A percentile compares a stretch with the other conserved stretches of the same genome.
phyloP scores from a whole-genome alignment of 35 echinoderm and acorn worm species.

The Stichopus chloronotus region DNA sequence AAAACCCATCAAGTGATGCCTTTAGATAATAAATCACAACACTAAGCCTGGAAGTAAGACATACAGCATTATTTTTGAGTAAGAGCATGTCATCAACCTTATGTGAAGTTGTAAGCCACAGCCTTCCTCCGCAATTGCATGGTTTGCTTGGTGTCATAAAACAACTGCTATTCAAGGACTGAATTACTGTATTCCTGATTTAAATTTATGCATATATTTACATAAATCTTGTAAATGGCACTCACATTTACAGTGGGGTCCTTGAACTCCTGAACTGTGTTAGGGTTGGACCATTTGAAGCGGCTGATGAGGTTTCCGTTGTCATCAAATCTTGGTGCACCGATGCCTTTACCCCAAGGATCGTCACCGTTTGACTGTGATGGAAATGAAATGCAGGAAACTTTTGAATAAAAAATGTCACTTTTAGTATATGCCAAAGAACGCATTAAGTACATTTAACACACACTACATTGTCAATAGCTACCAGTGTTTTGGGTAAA shows the following conservation, averaged over 20 bases:
- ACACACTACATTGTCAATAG: not conserved
- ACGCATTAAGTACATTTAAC: not conserved
- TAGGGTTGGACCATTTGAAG: slow-evolving; percentile 77
- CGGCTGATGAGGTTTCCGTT: slow-evolving; percentile 74
- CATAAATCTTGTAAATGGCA: not conserved
- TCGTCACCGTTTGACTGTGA: slow-evolving; percentile 14
- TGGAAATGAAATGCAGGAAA: not conserved
- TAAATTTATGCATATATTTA: no score
- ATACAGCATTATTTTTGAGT: no score
- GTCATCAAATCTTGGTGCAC: slow-evolving; percentile 70
- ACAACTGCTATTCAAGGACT: no score
- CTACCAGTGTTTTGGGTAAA: no score
- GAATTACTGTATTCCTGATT: no score
- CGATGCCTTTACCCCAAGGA: slow-evolving; percentile 94
- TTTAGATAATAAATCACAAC: not conserved
- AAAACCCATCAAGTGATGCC: not conserved
- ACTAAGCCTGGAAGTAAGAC: no score
- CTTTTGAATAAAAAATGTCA: no score
- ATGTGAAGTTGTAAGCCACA: no score
- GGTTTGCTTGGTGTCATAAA: no score
- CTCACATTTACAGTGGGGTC: slow-evolving; percentile 74
- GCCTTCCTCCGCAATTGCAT: no score
- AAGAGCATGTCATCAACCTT: no score
- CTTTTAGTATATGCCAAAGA: not conserved
- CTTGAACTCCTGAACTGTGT: slow-evolving; percentile 67